Percentiles rank a stretch among this genome's conserved stretches.
phyloP scores from a whole-genome alignment of 1,140 invertebrate species.

The Diprion similis region DNA sequence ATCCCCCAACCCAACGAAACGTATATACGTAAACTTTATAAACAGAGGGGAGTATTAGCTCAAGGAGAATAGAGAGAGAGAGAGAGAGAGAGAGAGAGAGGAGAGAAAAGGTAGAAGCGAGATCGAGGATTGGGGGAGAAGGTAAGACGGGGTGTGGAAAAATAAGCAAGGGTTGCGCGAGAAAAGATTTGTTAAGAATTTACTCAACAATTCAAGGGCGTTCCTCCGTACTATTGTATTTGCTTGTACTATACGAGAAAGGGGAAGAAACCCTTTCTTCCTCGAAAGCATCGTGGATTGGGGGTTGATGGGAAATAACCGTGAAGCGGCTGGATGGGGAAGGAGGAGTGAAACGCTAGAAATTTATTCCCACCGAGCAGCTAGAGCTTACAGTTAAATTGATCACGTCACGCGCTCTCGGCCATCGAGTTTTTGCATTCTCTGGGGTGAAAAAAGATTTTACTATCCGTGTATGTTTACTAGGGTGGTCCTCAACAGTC shows the following conservation, averaged over 20 bases:
- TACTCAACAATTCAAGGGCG: not conserved
- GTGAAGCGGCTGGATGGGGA: not conserved
- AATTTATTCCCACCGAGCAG: not conserved
- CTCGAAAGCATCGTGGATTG: not conserved
- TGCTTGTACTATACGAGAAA: not conserved
- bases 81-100: not conserved
- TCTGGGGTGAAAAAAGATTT: too few species aligned
- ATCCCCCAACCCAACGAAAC: not conserved
- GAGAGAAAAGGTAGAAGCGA: not conserved
- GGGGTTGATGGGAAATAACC: not conserved
- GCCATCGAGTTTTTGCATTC: not conserved
- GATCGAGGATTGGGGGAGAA: not conserved
- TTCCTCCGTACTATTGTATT: not conserved
- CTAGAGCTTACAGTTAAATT: not conserved
- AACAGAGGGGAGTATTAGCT: slow-evolving; percentile 6
- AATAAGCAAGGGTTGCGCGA: not conserved
- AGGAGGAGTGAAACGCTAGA: not conserved
- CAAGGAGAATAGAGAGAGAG: not conserved
- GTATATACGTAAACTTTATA: slow-evolving; percentile 1
- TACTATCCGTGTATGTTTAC: too few species aligned
- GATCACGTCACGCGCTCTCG: not conserved
- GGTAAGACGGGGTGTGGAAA: not conserved
- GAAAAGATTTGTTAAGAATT: too few species aligned
- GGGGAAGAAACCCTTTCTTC: not conserved
- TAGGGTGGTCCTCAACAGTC: too few species aligned